Percentiles rank a stretch among this genome's conserved stretches.
Evolutionary conservation across 2,797 vertebrate genomes (phyloP).

Genomic region (Falco biarmicus): DNA sequence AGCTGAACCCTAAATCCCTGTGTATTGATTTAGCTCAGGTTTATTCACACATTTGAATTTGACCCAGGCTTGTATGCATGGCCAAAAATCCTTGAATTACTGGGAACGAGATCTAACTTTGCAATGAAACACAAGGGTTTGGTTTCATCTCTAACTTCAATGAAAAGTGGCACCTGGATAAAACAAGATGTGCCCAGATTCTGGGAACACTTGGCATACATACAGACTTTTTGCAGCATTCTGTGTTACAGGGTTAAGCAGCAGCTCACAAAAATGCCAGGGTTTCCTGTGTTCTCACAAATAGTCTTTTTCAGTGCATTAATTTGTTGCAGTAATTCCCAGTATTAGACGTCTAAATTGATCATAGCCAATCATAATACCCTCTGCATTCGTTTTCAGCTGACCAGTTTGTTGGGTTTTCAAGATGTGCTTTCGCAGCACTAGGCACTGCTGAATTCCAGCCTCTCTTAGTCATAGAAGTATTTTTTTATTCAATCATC

Average conservation of each 20-base stretch:
- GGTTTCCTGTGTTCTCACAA: neutral
- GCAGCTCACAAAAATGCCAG: neutral
- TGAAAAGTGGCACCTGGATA: neutral
- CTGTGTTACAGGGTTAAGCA: neutral
- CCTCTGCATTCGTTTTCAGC: neutral
- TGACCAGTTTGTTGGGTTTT: constrained; percentile 41
- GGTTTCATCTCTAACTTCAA: neutral
- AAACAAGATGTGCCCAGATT: neutral
- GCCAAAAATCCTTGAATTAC: neutral
- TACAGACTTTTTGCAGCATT: neutral
- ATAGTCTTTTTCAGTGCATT: neutral
- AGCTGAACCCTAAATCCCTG: neutral
- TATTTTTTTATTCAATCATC: constrained; percentile 67
- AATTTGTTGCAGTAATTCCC: neutral
- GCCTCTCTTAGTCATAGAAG: constrained; percentile 8
- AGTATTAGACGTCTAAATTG: neutral
- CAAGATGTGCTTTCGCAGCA: neutral
- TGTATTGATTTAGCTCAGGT: neutral
- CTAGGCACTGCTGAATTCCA: constrained; percentile 29
- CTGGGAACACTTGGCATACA: neutral
- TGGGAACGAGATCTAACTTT: neutral
- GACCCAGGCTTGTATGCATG: neutral
- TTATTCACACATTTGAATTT: neutral
- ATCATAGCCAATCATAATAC: constrained; percentile 20
- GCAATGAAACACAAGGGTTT: neutral